Evolutionary conservation across 2,888 invertebrate genomes (phyloP), one percentile per base, ranked within the genome.

Genomic region (Ptychoptera contaminata): DNA sequence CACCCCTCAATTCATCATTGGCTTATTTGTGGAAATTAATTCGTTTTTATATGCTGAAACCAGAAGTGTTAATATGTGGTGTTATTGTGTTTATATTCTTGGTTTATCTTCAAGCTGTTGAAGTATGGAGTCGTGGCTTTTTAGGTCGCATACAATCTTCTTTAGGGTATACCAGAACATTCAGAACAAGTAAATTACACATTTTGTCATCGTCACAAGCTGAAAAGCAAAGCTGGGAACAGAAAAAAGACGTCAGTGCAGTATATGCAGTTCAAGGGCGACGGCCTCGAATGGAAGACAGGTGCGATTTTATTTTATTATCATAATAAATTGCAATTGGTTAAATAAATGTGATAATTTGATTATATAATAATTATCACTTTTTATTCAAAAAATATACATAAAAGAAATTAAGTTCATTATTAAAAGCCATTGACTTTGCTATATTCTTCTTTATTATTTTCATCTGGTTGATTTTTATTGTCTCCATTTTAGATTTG

Each of bases 241-340:
- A 82, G 48, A 76, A 78, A 57, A 77, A 80, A 41, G 74, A 75
- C 7, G 71, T 80, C 49, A 79, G 86, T 53, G 86, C 88, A 29
- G 90, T 82, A 37, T 93, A 84, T 66, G 92, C 93, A 29, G 77
- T 94, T 49, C 85, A 90, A 66, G 94, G 94, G 2, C 74, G 90
- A 50, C 70, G 93, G 57, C 79, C 83, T 49, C 82, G 82, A 52
- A 94, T 94, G 93, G 94, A 94, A 70, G 93, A 94, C 65, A 74
- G 92, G 58, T 66, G 47, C 56, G 58, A 53, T 36, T 16, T 16
- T 34, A 6, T 34, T 34, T 8, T 34, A 4, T 34, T 40, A 40
- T 40, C 40, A 40, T 5, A 9, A 15, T 30, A 32, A 40, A 40
- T 40, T 40, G 12, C 15, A 30, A 31, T 9, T 16, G 8, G 31